These are phyloP conservation scores for Pterophyllum scalare DNA, from an alignment of 2,113 vertebrate genomes.

Conservation along the genomic window DNA sequence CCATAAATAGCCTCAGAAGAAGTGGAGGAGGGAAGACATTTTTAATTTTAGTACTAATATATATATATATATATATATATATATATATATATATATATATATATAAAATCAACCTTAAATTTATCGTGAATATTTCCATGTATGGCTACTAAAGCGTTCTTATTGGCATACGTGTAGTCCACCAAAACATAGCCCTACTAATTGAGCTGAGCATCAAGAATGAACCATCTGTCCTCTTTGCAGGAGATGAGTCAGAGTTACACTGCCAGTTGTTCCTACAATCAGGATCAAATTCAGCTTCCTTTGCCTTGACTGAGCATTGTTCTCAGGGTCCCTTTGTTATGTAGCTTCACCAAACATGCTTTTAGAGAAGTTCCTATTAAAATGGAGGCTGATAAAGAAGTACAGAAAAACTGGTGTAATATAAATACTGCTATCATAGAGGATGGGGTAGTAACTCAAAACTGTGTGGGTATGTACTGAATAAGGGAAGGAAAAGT, in stretches of 20 bases:
- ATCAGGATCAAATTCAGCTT: conserved; percentile 37
- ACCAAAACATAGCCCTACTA: not conserved
- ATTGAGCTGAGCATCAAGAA: not conserved
- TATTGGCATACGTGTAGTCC: not conserved
- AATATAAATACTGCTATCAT: conserved; percentile 13
- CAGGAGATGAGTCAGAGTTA: conserved; percentile 69
- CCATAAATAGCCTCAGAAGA: conserved; percentile 51
- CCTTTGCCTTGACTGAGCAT: conserved; percentile 40
- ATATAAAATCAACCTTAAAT: not conserved
- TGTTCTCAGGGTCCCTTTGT: conserved; percentile 40
- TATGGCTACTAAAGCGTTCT: too few species aligned
- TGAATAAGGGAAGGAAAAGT: conserved; percentile 37
- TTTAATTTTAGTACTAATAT: conserved; percentile 32
- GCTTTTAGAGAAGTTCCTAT: conserved; percentile 12
- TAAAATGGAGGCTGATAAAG: not conserved
- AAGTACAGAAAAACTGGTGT: not conserved
- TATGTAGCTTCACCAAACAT: conserved; percentile 14
- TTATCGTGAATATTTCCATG: not conserved
- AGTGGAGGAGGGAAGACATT: conserved; percentile 14
- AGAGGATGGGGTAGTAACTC: conserved; percentile 17
- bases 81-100: too few species aligned
- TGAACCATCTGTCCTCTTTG: conserved; percentile 41
- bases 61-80: too few species aligned
- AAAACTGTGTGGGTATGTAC: not conserved
- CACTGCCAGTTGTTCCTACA: conserved; percentile 37